These are phyloP conservation scores for Nudaria mundana DNA, from an alignment of 2,888 invertebrate genomes.

Conservation along the genomic window DNA sequence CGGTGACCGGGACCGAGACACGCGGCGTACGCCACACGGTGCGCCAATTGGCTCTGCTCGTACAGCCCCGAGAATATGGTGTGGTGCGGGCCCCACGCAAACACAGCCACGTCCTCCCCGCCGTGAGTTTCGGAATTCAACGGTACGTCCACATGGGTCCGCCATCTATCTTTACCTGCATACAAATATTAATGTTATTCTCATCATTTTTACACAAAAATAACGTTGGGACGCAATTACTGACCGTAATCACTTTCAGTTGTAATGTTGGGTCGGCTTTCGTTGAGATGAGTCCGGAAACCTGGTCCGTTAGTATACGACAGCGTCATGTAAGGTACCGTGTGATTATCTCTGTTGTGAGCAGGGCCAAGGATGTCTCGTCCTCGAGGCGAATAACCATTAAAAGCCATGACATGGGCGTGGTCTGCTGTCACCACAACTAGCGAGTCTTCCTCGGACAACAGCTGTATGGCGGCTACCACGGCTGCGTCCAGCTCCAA, in stretches of 20 bases:
- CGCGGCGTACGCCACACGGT: conserved; percentile 86
- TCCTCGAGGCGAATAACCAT: conserved; percentile 84
- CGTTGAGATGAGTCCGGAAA: conserved; percentile 81
- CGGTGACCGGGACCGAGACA: conserved; percentile 83
- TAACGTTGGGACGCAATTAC: no score
- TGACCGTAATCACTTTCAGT: conserved; percentile 57
- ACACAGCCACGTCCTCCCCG: conserved; percentile 88
- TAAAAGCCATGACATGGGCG: conserved; percentile 85
- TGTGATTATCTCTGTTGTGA: conserved; percentile 61
- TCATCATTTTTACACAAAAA: no score
- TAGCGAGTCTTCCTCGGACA: conserved; percentile 78
- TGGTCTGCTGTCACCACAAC: conserved; percentile 69
- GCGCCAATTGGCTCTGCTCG: conserved; percentile 89
- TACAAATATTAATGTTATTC: no score
- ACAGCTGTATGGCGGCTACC: conserved; percentile 56
- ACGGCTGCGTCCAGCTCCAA: conserved; percentile 83
- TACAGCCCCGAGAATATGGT: conserved; percentile 88
- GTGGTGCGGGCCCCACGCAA: conserved; percentile 85
- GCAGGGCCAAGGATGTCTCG: conserved; percentile 42
- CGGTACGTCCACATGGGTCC: conserved; percentile 74
- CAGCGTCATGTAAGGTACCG: conserved; percentile 77
- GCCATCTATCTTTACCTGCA: conserved; percentile 42
- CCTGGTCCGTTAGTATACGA: conserved; percentile 78
- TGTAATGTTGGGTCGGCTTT: conserved; percentile 70
- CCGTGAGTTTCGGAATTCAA: conserved; percentile 85